Evolutionary conservation across 2,113 vertebrate genomes (phyloP), one percentile per base, ranked within the genome.

Genomic region (Nettapus auritus): DNA sequence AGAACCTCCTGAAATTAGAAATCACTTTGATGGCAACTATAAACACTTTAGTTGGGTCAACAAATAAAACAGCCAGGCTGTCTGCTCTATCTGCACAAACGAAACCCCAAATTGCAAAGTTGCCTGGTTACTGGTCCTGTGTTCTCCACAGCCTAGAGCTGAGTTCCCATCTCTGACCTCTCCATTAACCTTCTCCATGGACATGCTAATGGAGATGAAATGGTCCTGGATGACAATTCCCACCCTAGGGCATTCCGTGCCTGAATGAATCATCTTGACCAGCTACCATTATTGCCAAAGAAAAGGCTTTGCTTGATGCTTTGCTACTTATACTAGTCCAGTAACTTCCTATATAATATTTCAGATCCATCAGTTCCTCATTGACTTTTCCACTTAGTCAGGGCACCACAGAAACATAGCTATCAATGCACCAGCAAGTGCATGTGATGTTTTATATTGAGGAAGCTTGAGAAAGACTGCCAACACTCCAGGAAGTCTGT

Each of bases 1-100:
- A 90, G 70, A 92, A 64, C 8, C 8, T 59, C 78, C 34, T 79
- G 69, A 48, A 83, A 88, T 70, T 38, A 60, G 86, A 79, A 86
- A 86, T 73, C 73, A 46, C 2, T 1, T 9, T 78, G 76, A 60
- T 75, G 88, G 79, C 31, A 79, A 22, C 55, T 20, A 6, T 48
- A 71, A 90, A 82, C 62, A 57, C 40, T 60, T 66, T 66, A 79
- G 38, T 3, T 40, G 40, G 34, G 40, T 73, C 62, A 90, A 36
- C 46, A 88, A 79, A 81, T 11, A 77, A 74, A 80, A 34, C 34
- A 68, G 15, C 17, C 80, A 42, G 36, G 50, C 46, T 75, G 40
- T 31, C 7, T 6, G 38, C 73, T 92, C 1, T 2, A 69, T 70
- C 85, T 55, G 38, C 93, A 80, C 55, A 46, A 56, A 33, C 36